phyloP scores from a whole-genome alignment of 1,140 invertebrate genomes.

The Ips nitidus region DNA sequence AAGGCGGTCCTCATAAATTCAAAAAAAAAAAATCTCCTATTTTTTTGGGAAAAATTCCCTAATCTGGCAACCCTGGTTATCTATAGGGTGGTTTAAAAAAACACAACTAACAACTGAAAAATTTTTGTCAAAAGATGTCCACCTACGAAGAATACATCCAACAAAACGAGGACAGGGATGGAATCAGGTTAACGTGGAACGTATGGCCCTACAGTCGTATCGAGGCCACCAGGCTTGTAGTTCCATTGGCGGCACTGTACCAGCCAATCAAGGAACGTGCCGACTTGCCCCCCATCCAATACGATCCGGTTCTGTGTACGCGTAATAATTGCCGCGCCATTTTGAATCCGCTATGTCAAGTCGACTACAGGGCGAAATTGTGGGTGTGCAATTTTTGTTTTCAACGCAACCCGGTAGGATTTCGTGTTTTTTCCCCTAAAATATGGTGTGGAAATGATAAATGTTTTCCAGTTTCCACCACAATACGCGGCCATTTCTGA shows the following conservation, averaged over 20 bases:
- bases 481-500: conserved; percentile 98
- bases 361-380: conserved; percentile 95
- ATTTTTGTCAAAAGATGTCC: conserved; percentile 60
- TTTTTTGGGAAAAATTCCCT: too few species aligned
- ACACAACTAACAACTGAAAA: too few species aligned
- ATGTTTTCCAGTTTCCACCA: conserved; percentile 75
- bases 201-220: conserved; percentile 96
- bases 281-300: conserved; percentile 92
- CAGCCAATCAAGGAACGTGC: conserved; percentile 94
- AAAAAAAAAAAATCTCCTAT: too few species aligned
- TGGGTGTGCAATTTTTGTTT: conserved; percentile 99
- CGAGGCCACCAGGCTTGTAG: conserved; percentile 93
- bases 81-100: too few species aligned
- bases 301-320: conserved; percentile 96
- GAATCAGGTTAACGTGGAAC: conserved; percentile 97
- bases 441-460: not conserved
- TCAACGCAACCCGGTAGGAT: conserved; percentile 92
- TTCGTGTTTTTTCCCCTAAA: not conserved
- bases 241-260: conserved; percentile 91
- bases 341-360: conserved; percentile 96
- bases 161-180: conserved; percentile 97
- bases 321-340: conserved; percentile 91
- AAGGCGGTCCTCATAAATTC: too few species aligned
- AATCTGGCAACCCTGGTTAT: too few species aligned
- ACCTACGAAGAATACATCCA: conserved; percentile 97